Evolutionary conservation across 2,888 invertebrate genomes (phyloP), one percentile per base, ranked within the genome.

Genomic region (Mythimna vitellina): DNA sequence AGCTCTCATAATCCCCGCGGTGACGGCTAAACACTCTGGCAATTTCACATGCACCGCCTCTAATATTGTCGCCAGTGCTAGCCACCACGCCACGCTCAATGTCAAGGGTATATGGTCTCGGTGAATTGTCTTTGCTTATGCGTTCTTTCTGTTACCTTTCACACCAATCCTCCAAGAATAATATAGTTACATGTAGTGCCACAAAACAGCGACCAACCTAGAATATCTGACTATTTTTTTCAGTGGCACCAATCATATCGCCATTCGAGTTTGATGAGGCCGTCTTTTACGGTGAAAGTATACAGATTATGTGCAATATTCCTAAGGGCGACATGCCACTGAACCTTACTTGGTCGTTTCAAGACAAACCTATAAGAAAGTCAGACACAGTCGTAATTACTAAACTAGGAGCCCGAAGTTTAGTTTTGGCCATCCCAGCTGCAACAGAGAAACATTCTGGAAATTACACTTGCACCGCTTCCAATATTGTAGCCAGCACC

Each of bases 391-490:
- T 97, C 76, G 92, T 93, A 65, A 95, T 97, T 65, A 91, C 97
- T 35, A 97, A 97, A 90, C 94, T 97, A 83, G 97, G 97, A 88
- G 96, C 96, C 87, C 94, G 97, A 82, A 97, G 97, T 87, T 97
- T 97, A 80, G 96, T 97, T 76, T 91, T 97, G 87, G 97, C 96
- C 83, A 97, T 98, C 78, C 97, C 97, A 82, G 96, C 97, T 14
- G 97, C 97, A 63, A 97, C 97, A 84, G 97, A 97, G 70, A 96
- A 97, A 84, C 97, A 98, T 92, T 96, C 97, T 60, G 98, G 98
- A 81, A 97, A 97, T 91, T 98, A 98, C 92, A 98, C 98, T 64
- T 98, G 98, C 93, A 96, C 97, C 84, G 98, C 97, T 71, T 96
- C 96, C 81, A 98, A 98, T 94, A 91, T 93, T 82, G 97, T 97